Base-by-base conservation (phyloP, 2,888 invertebrate genomes). In the Heteromyza rotundicornis region DNA sequence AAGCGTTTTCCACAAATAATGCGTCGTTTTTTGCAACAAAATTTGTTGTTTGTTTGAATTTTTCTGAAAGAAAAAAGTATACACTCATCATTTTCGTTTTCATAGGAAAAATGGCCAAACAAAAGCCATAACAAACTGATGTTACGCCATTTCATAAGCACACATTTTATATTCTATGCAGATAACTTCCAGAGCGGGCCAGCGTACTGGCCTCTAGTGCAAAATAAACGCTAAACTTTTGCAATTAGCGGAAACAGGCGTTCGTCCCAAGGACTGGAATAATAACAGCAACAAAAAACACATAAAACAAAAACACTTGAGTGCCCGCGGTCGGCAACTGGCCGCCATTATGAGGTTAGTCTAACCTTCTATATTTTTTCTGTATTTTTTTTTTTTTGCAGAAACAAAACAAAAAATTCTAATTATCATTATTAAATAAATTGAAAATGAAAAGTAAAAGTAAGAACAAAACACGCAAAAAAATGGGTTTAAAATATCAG, bases 181-280 rank as follows among this genome's bases (percentile, higher is more conserved):
- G n/a, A n/a, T n/a, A n/a, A n/a, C n/a, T n/a, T n/a, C n/a, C n/a
- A n/a, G n/a, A n/a, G n/a, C n/a, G n/a, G n/a, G n/a, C n/a, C n/a
- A n/a, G n/a, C n/a, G n/a, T 47, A 2, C 20, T 47, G 47, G 20
- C 19, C 7, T 14, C 40, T 3, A 3, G 7, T n/a, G 20, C 20
- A 47, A 47, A 47, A 19, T 47, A 47, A n/a, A 47, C 47, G 47
- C 14, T 47, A 17, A 77, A 77, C 76, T 77, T 77, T 77, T 77
- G 77, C 76, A 77, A 77, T 77, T 77, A 77, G 78, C 76, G 77
- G 64, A 70, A 75, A 73, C 64, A 72, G 60, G 63, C 67, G 65
- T 50, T 40, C n/a, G n/a, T n/a, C n/a, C 14, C 12, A 40, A 40
- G 16, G 3, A n/a, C 12, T n/a, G 10, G 16, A 7, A 40, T 3